Evolutionary conservation across 1,140 invertebrate species (phyloP).

Genomic region (Oryctes rhinoceros): DNA sequence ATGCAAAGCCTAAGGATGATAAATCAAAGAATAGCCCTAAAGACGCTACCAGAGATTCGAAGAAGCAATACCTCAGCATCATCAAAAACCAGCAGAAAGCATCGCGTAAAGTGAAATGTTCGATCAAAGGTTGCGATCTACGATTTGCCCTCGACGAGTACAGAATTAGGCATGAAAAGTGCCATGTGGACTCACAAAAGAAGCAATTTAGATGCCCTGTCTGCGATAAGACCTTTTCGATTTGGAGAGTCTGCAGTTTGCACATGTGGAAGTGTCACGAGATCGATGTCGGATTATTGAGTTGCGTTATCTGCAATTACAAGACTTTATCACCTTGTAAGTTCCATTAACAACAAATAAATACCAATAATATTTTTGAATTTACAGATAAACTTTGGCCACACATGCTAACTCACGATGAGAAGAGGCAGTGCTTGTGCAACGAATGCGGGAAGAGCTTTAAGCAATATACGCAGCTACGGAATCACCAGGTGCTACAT

Average conservation of each 20-base stretch:
- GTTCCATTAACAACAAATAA: slow-evolving; percentile 48
- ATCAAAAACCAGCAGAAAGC: slow-evolving; percentile 50
- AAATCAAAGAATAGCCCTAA: slow-evolving; percentile 9
- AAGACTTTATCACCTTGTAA: slow-evolving; percentile 66
- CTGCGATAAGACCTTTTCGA: slow-evolving; percentile 63
- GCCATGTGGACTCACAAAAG: slow-evolving; percentile 61
- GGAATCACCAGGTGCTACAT: slow-evolving; percentile 70
- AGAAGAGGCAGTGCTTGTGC: slow-evolving; percentile 68
- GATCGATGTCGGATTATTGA: slow-evolving; percentile 71
- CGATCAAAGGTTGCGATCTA: slow-evolving; percentile 63
- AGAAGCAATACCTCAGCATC: slow-evolving; percentile 30
- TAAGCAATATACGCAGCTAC: slow-evolving; percentile 71
- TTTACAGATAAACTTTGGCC: slow-evolving; percentile 46
- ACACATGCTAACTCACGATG: slow-evolving; percentile 71
- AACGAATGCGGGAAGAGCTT: slow-evolving; percentile 70
- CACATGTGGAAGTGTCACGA: slow-evolving; percentile 76
- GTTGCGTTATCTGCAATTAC: slow-evolving; percentile 70
- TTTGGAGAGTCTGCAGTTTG: slow-evolving; percentile 70
- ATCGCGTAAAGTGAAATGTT: slow-evolving; percentile 59
- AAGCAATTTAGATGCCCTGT: slow-evolving; percentile 64
- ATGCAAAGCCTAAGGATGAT: not conserved
- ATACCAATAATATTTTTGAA: slow-evolving; percentile 26
- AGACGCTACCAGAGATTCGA: not conserved
- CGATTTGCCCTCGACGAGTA: slow-evolving; percentile 64
- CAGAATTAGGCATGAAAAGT: slow-evolving; percentile 63